Evolutionary conservation across 1,140 invertebrate species (phyloP).

Genomic region (Lepidurus packardi): DNA sequence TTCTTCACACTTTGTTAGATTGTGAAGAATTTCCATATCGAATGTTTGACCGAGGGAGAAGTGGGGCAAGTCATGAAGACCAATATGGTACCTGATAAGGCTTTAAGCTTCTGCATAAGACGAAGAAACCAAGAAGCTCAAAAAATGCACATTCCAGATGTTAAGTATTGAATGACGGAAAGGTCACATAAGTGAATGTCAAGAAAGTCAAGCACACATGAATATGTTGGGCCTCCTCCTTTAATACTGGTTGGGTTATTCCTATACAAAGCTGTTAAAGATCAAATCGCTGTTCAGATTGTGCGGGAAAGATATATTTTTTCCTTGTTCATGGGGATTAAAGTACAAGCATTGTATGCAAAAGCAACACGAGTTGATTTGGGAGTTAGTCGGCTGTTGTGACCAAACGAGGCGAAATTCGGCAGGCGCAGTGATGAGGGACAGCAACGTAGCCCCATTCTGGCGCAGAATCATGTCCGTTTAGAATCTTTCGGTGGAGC

Average conservation of each 20-base stretch:
- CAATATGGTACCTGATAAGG: not conserved
- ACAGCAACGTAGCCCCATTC: slow-evolving; percentile 32
- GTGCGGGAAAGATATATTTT: too few species aligned
- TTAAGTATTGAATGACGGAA: not conserved
- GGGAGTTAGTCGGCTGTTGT: too few species aligned
- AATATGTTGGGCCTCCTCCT: too few species aligned
- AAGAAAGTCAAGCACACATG: too few species aligned
- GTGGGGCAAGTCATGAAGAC: not conserved
- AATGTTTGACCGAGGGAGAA: not conserved
- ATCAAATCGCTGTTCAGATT: too few species aligned
- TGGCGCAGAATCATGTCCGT: not conserved
- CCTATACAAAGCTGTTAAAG: too few species aligned
- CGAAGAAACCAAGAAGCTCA: not conserved
- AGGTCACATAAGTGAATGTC: not conserved
- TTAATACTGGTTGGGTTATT: too few species aligned
- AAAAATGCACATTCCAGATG: not conserved
- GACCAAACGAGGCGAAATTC: slow-evolving; percentile 25
- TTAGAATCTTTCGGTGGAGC: slow-evolving; percentile 16
- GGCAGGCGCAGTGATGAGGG: slow-evolving; percentile 30
- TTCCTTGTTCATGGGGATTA: too few species aligned
- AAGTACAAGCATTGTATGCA: too few species aligned
- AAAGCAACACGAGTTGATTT: too few species aligned
- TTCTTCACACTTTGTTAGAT: not conserved
- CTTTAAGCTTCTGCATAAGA: not conserved
- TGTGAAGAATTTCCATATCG: not conserved